Percentiles rank a stretch among this genome's conserved stretches.
Conservation (phyloP, 2,888 invertebrate species). For the Catocala sponsa region DNA sequence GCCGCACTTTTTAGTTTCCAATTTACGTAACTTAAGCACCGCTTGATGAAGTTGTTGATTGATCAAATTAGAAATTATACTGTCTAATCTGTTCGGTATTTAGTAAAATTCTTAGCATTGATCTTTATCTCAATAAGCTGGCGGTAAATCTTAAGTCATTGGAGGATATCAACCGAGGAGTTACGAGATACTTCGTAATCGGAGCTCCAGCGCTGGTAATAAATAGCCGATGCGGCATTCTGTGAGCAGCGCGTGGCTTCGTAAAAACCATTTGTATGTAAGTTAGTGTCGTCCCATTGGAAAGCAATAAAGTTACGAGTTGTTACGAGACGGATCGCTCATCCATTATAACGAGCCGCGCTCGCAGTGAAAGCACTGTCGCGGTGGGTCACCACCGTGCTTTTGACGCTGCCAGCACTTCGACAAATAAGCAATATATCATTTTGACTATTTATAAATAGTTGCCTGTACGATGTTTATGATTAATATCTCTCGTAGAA, state of each 20-base stretch:
- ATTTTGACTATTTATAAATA: too few relatives aligned
- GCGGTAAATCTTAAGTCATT: too few relatives aligned
- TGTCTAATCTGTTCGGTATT: background rate
- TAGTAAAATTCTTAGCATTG: background rate
- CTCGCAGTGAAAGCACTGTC: conserved; percentile 40
- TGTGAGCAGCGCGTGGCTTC: conserved; percentile 3
- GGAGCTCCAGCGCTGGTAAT: background rate
- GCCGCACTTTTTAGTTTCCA: conserved; percentile 4
- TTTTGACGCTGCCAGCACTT: too few relatives aligned
- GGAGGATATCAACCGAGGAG: background rate
- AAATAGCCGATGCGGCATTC: conserved; percentile 1
- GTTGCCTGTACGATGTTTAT: too few relatives aligned
- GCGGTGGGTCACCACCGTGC: conserved; percentile 28
- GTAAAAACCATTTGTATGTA: conserved; percentile 19
- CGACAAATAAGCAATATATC: too few relatives aligned
- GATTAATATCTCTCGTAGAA: too few relatives aligned
- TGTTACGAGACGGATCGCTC: conserved; percentile 30
- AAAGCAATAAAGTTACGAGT: conserved; percentile 42
- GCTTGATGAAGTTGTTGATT: conserved; percentile 7
- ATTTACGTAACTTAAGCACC: conserved; percentile 8
- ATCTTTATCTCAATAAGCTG: background rate
- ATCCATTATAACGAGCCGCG: conserved; percentile 22
- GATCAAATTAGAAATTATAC: background rate
- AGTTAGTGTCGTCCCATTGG: conserved; percentile 28
- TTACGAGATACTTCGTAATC: background rate